Base-by-base conservation (phyloP, 1,140 invertebrate species). In the Dryas iulia region DNA sequence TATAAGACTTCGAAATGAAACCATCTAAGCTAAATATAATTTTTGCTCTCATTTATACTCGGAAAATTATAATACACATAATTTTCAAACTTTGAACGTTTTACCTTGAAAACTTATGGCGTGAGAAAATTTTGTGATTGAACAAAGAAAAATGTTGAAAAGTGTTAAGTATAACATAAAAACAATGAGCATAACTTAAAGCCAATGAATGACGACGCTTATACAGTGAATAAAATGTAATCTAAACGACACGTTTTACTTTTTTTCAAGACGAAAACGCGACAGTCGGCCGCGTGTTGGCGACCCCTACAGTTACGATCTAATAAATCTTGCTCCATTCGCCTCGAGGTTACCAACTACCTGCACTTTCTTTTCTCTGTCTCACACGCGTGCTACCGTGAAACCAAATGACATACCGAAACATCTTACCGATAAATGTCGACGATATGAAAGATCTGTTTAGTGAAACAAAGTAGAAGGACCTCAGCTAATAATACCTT, bases 301-400 rank as follows among this genome's bases (percentile, higher is more conserved):
- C 81, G 82, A 81, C 84, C 81, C 77, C 83, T 73, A 73, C 72
- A 76, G 81, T 86, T 88, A 86, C 83, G 84, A 86, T 84, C 86
- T 85, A 86, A 88, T 88, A 88, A 88, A 88, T 88, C 84, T 83
- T 73, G 75, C 77, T 70, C 61, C 57, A 59, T 23, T 60, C 71
- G 73, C 47, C 73, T 73, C 78, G 77, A 77, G 74, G 81, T 74
- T 77, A 69, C 78, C 69, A 69, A 75, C 83, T 85, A 85, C 86
- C 86, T 86, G 80, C 83, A 84, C 84, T 88, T 84, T 88, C 84
- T 82, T 86, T 84, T 87, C 83, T 85, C 81, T 82, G 82, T 88
- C 84, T 67, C 79, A 79, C 82, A 78, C 83, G 70, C 71, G 71
- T 69, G 67, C 60, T 71, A 66, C 69, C 68, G 69, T 79, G 74